Percentiles rank a stretch among this genome's conserved stretches.
Conservation (phyloP, 2,797 vertebrate species). For the Xyrichtys novacula region DNA sequence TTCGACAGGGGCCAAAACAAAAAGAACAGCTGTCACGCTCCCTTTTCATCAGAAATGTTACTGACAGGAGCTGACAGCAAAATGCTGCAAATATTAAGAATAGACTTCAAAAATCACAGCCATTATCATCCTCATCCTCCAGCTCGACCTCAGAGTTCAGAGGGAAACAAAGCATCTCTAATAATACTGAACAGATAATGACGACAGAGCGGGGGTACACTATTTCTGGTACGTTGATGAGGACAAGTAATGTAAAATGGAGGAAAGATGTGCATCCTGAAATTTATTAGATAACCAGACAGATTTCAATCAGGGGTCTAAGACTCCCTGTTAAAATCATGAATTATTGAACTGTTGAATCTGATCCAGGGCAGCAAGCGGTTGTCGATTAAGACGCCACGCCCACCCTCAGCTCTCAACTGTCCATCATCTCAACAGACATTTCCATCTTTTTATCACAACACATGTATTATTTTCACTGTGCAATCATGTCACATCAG, state of each 20-base stretch:
- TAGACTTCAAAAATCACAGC: constrained; percentile 39
- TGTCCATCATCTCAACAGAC: too few relatives aligned
- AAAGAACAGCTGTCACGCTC: constrained; percentile 48
- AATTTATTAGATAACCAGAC: too few relatives aligned
- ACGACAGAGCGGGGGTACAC: constrained; percentile 30
- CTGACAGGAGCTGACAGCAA: constrained; percentile 48
- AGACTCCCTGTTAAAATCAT: too few relatives aligned
- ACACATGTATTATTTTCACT: too few relatives aligned
- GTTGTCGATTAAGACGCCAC: too few relatives aligned
- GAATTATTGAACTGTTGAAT: too few relatives aligned
- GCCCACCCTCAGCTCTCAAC: too few relatives aligned
- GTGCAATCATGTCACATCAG: too few relatives aligned
- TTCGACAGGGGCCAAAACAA: constrained; percentile 36
- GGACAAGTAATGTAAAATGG: constrained; percentile 4
- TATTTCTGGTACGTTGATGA: constrained; percentile 23
- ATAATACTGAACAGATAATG: constrained; percentile 12
- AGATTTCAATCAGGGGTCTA: too few relatives aligned
- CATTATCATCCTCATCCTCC: constrained; percentile 23
- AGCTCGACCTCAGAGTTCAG: constrained; percentile 24
- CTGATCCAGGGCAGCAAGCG: too few relatives aligned
- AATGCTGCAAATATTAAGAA: constrained; percentile 37
- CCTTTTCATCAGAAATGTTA: constrained; percentile 33
- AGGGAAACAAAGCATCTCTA: constrained; percentile 1
- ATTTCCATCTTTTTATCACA: too few relatives aligned
- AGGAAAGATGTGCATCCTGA: too few relatives aligned